Evolutionary conservation across 1,140 invertebrate genomes (phyloP), one percentile per base, ranked within the genome.

Genomic region (Eurosta solidaginis): DNA sequence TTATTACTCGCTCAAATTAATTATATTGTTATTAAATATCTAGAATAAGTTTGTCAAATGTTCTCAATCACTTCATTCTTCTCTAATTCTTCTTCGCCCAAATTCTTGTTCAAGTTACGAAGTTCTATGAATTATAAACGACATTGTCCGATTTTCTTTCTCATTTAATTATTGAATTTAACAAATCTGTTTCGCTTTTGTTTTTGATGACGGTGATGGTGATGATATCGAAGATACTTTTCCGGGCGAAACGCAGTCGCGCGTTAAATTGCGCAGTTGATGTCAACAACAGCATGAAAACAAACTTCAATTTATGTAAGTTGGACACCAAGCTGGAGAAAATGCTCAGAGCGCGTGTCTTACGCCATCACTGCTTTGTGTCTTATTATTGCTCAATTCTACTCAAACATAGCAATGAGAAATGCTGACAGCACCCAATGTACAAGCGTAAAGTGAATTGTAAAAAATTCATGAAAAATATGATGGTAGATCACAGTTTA

Each of bases 271-370:
- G 36, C 54, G 54, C 54, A 63, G 29, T 68, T 42, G 59, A 68
- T 36, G 59, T 68, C 59, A 36, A 68, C 33, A 68, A 68, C 59
- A 68, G 59, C 59, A 68, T n/a, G n/a, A n/a, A n/a, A n/a, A 68
- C 29, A 68, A 40, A n/a, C n/a, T 10, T 40, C 6, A 40, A 33
- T 20, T 17, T 40, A n/a, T n/a, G n/a, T 20, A 68, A 68, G 33
- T 14, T 68, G 59, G 59, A 7, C 36, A 68, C 59, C n/a, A 20
- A 22, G 59, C 59, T 40, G 33, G 59, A 68, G 33, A 40, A 33
- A n/a, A 33, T 40, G 59, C 59, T 0, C 45, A 33, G n/a, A 29
- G 40, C 59, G 59, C 40, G 36, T 22, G 1, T 6, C 59, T 1
- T 12, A 12, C 52, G 25, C 10, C 20, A 17, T 59, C 17, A 29